These are phyloP conservation scores for Mythimna loreyi DNA, from an alignment of 2,888 invertebrate genomes.

Conservation along the genomic window DNA sequence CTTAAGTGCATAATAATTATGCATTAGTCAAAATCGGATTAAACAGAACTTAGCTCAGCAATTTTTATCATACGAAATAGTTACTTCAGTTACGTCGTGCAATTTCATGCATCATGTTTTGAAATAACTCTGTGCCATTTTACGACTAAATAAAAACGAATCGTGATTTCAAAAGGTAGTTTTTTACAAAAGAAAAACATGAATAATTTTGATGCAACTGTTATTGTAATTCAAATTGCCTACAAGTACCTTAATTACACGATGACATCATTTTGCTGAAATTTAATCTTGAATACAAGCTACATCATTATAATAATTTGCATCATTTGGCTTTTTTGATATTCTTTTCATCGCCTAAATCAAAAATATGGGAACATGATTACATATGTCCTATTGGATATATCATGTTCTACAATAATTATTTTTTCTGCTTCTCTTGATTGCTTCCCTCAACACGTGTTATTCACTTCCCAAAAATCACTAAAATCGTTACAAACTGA, in stretches of 20 bases:
- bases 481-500: conserved; percentile 74
- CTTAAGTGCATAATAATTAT: not conserved
- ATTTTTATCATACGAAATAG: not conserved
- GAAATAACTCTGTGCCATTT: conserved; percentile 15
- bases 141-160: conserved; percentile 25
- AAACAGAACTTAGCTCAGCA: not conserved
- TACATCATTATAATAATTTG: not conserved
- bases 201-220: not conserved
- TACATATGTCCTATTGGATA: not conserved
- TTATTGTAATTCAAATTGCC: conserved; percentile 2
- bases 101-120: conserved; percentile 49
- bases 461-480: conserved; percentile 79
- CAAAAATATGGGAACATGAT: not conserved
- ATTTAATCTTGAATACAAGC: not conserved
- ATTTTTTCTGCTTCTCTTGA: no score
- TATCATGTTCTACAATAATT: not conserved
- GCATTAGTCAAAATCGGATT: not conserved
- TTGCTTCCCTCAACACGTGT: conserved; percentile 40
- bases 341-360: not conserved
- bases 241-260: not conserved
- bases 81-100: not conserved
- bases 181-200: conserved; percentile 9
- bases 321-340: not conserved
- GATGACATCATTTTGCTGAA: not conserved
- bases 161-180: not conserved